phyloP scores from a whole-genome alignment of 2,888 invertebrate genomes.

The Polydrusus cervinus region DNA sequence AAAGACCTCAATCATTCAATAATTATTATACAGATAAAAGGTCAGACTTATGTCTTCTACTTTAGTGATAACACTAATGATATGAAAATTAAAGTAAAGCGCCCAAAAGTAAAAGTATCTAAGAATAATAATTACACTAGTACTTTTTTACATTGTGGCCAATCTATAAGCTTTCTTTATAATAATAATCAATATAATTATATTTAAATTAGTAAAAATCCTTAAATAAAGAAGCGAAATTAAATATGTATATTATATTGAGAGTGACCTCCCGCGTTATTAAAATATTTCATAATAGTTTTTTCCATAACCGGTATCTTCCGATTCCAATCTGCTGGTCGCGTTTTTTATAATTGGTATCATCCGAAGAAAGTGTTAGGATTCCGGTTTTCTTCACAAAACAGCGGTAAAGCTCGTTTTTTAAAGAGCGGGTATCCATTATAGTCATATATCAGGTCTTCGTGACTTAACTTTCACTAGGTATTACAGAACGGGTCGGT shows the following conservation, averaged over 20 bases:
- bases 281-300: conserved; percentile 5
- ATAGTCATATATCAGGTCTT: conserved; percentile 1
- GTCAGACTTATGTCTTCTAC: too few relatives aligned
- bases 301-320: not conserved
- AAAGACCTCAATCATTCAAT: too few relatives aligned
- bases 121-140: too few relatives aligned
- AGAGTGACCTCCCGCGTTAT: not conserved
- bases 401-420: conserved; percentile 10
- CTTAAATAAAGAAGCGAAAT: not conserved
- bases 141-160: not conserved
- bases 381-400: conserved; percentile 37
- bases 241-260: conserved; percentile 1
- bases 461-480: conserved; percentile 37
- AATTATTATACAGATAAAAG: too few relatives aligned
- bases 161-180: not conserved
- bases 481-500: conserved; percentile 22
- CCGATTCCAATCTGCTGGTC: conserved; percentile 26
- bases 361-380: conserved; percentile 35
- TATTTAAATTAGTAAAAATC: conserved; percentile 6
- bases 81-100: not conserved
- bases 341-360: conserved; percentile 27
- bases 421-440: not conserved
- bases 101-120: too few relatives aligned
- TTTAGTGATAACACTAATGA: too few relatives aligned
- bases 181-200: not conserved